These are phyloP conservation scores for Anadara kagoshimensis DNA, from an alignment of 1,140 invertebrate genomes.

Conservation along the genomic window DNA sequence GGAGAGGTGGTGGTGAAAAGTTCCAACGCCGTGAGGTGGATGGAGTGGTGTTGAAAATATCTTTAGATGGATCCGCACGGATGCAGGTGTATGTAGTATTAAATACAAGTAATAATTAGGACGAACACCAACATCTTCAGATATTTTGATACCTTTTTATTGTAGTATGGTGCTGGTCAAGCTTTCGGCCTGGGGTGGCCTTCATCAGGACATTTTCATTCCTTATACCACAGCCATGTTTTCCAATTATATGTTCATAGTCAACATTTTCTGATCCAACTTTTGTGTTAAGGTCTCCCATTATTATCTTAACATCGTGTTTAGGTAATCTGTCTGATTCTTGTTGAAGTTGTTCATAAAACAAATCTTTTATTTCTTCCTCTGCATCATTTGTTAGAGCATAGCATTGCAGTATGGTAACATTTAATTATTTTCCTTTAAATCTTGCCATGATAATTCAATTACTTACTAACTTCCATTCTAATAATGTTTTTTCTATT, in stretches of 20 bases:
- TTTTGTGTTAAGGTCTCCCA: conserved; percentile 49
- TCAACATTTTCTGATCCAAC: conserved; percentile 28
- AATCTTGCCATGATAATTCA: conserved; percentile 2
- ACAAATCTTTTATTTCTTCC: conserved; percentile 40
- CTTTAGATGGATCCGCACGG: too few species aligned
- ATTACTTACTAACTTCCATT: conserved; percentile 28
- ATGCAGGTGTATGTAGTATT: too few species aligned
- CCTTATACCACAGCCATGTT: conserved; percentile 19
- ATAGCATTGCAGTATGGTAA: conserved; percentile 26
- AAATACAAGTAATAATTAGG: too few species aligned
- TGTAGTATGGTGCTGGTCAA: too few species aligned
- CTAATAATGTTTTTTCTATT: conserved; percentile 25
- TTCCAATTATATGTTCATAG: conserved; percentile 37
- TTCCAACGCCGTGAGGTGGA: too few species aligned
- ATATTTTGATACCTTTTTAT: too few species aligned
- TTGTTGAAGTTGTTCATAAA: conserved; percentile 44
- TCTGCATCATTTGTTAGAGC: conserved; percentile 19
- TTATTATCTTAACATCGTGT: conserved; percentile 42
- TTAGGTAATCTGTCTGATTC: conserved; percentile 24
- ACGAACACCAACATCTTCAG: too few species aligned
- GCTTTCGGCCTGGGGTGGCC: too few species aligned
- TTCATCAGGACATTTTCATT: not conserved
- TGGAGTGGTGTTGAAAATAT: too few species aligned
- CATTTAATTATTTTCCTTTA: conserved; percentile 19
- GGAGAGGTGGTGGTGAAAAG: too few species aligned